These are phyloP conservation scores for Condylostylus longicornis DNA, from an alignment of 1,140 invertebrate genomes.

Conservation along the genomic window DNA sequence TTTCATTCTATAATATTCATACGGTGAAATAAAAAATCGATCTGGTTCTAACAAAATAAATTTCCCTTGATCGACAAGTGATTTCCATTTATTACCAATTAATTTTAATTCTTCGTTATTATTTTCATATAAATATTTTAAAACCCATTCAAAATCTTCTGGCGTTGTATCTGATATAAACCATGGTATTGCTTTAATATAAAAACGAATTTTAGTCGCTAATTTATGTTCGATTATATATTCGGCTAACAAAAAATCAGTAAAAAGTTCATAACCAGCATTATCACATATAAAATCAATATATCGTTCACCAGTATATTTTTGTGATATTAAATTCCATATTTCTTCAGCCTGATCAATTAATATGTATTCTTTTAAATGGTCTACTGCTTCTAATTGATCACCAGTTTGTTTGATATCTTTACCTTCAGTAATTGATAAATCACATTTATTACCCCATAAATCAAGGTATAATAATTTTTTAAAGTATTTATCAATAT, in stretches of 20 bases:
- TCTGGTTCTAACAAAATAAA: slow-evolving; percentile 36
- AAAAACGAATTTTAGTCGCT: slow-evolving; percentile 54
- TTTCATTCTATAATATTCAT: slow-evolving; percentile 61
- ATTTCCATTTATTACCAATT: slow-evolving; percentile 36
- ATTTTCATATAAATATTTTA: slow-evolving; percentile 32
- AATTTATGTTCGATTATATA: slow-evolving; percentile 49
- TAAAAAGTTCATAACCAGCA: slow-evolving; percentile 77
- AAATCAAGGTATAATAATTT: slow-evolving; percentile 47
- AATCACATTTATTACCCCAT: slow-evolving; percentile 72
- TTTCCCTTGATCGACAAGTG: slow-evolving; percentile 34
- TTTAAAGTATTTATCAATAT: slow-evolving; percentile 43
- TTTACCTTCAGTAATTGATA: slow-evolving; percentile 66
- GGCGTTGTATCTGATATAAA: slow-evolving; percentile 77
- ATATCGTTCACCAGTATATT: not conserved
- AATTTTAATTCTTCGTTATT: slow-evolving; percentile 14
- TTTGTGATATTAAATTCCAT: slow-evolving; percentile 30
- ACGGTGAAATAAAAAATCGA: slow-evolving; percentile 72
- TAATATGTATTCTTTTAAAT: slow-evolving; percentile 51
- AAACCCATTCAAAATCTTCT: slow-evolving; percentile 56
- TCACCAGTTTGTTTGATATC: slow-evolving; percentile 38
- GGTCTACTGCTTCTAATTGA: slow-evolving; percentile 45
- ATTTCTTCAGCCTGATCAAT: slow-evolving; percentile 44
- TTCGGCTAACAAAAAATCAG: slow-evolving; percentile 70
- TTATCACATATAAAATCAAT: slow-evolving; percentile 87
- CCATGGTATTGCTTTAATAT: slow-evolving; percentile 85